These are phyloP conservation scores for Molorchus minor DNA, from an alignment of 2,888 invertebrate species.

Conservation along the genomic window DNA sequence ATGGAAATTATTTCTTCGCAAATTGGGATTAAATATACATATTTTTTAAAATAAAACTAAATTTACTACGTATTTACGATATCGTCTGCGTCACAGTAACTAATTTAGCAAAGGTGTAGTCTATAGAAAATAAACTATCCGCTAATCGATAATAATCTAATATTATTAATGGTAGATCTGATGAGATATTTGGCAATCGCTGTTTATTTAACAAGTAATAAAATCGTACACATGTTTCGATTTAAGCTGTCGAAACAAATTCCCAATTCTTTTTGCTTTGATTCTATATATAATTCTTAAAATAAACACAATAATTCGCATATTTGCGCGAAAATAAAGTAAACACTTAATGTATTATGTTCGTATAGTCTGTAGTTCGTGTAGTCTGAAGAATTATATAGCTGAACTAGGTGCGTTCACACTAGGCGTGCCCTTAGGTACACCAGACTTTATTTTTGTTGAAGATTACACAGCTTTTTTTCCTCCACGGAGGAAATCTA, in stretches of 20 bases:
- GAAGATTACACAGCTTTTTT: no score
- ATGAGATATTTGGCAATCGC: no score
- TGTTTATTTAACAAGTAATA: conserved; percentile 18
- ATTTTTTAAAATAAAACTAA: background rate
- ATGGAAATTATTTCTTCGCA: no score
- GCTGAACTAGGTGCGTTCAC: no score
- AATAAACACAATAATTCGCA: conserved; percentile 20
- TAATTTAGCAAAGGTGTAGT: background rate
- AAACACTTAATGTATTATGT: background rate
- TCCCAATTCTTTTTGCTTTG: conserved; percentile 10
- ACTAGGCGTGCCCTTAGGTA: no score
- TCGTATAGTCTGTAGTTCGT: no score
- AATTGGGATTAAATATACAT: no score
- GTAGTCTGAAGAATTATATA: no score
- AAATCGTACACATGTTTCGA: background rate
- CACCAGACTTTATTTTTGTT: no score
- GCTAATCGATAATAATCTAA: background rate
- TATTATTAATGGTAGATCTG: background rate
- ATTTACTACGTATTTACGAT: conserved; percentile 1
- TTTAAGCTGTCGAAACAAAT: conserved; percentile 11
- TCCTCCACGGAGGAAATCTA: no score
- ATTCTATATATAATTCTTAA: conserved; percentile 19
- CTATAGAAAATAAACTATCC: conserved; percentile 1
- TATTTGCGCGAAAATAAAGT: conserved; percentile 6
- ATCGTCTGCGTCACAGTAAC: background rate